Conservation (phyloP, 1,140 invertebrate species). For the Reticulitermes speratus region DNA sequence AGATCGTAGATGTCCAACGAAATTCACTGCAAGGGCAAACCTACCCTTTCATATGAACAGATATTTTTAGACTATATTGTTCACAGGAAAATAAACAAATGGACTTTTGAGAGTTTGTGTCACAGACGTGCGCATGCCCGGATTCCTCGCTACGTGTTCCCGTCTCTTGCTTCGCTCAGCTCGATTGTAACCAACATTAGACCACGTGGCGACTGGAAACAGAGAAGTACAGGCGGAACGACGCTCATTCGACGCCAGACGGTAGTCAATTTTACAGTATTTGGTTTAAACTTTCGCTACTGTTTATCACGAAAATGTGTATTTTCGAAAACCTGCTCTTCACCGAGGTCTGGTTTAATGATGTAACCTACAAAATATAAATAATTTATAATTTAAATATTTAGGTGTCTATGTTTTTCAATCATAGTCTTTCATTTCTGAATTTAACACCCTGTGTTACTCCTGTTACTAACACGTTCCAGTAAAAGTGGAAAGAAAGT, state of each 20-base stretch:
- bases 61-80: not conserved
- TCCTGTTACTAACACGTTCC: no score
- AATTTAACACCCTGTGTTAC: no score
- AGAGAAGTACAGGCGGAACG: not conserved
- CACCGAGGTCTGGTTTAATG: no score
- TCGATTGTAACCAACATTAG: not conserved
- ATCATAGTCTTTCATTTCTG: no score
- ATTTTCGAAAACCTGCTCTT: not conserved
- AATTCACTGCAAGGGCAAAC: not conserved
- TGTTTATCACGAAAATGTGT: not conserved
- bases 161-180: not conserved
- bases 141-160: not conserved
- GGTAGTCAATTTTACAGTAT: not conserved
- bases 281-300: not conserved
- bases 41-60: not conserved
- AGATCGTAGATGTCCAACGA: not conserved
- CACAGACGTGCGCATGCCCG: not conserved
- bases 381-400: no score
- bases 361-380: no score
- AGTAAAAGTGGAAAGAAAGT: no score
- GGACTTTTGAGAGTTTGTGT: not conserved
- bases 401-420: no score
- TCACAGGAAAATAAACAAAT: not conserved
- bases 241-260: not conserved
- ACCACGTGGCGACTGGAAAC: not conserved